Conservation (phyloP, 2,888 invertebrate species). For the Cremastobaeus sp. region DNA sequence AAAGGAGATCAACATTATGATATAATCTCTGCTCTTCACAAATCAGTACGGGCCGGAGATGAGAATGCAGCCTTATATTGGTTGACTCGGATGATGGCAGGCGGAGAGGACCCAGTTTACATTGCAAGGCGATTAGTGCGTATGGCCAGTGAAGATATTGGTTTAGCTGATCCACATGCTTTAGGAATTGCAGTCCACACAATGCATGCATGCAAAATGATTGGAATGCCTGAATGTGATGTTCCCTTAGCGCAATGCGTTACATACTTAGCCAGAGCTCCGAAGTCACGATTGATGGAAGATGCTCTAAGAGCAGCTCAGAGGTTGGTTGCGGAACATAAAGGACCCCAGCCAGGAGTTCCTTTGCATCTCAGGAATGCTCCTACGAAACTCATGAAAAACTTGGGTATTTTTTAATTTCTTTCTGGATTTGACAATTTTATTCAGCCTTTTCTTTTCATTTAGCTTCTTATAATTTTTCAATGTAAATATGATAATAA, state of each 20-base stretch:
- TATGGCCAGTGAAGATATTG: constrained; percentile 88
- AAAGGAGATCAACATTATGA: constrained; percentile 92
- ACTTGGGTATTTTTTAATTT: constrained; percentile 81
- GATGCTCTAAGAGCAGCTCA: constrained; percentile 82
- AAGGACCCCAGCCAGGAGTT: constrained; percentile 86
- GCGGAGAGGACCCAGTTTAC: constrained; percentile 89
- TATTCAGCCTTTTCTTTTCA: not conserved
- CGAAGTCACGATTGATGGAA: constrained; percentile 83
- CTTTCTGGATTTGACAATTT: not conserved
- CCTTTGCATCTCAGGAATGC: constrained; percentile 89
- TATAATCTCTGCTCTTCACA: constrained; percentile 89
- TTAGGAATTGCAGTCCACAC: constrained; percentile 86
- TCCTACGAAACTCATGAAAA: constrained; percentile 87
- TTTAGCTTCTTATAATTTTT: not conserved
- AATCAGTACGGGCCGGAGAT: constrained; percentile 89
- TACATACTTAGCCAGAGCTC: constrained; percentile 87
- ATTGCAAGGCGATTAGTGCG: constrained; percentile 87
- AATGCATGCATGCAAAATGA: constrained; percentile 87
- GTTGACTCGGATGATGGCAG: constrained; percentile 87
- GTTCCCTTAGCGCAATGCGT: constrained; percentile 88
- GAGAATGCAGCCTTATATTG: constrained; percentile 90
- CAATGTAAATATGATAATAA: not conserved
- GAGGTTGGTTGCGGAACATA: constrained; percentile 80
- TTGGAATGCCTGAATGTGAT: constrained; percentile 91
- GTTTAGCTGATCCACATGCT: constrained; percentile 79